Evolutionary conservation across 2,888 invertebrate species (phyloP), one percentile per base, ranked within the genome.

Genomic region (Agriopis leucophaearia): DNA sequence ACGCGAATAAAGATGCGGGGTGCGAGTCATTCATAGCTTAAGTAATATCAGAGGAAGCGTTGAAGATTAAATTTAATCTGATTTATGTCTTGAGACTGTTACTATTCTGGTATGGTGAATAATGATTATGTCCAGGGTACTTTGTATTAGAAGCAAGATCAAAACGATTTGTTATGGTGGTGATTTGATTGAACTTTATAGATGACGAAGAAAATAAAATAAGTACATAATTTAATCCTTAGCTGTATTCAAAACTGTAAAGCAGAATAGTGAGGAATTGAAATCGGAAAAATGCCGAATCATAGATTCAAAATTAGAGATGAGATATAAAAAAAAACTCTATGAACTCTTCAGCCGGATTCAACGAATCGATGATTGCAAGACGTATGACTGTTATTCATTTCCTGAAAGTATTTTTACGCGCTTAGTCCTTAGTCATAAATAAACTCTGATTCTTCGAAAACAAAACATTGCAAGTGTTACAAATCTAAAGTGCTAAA

Each of bases 231-330:
- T 27, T 27, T 27, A 27, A 27, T 27, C 27, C 27, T 27, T 27
- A 27, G 27, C 27, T 27, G 27, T 4, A 27, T 27, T 27, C 1
- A 27, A 27, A 27, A 27, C 27, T 27, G 4, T 27, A 27, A 27
- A 27, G 27, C 27, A 27, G 27, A 27, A 27, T 27, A 27, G 18
- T 27, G 18, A 27, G 18, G 18, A 27, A 27, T 27, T 27, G 3
- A 27, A 6, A 38, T 42, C 15, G 18, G 13, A 27, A 40, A 42
- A 42, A n/a, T 13, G 48, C 15, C 54, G 61, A 61, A 45, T 61
- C 61, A 61, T 44, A 40, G 16, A 54, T 45, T 54, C 13, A 52
- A 45, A 45, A 45, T 54, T 54, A 54, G 44, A 61, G 45, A 61
- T 61, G 44, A 61, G 16, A n/a, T n/a, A n/a, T n/a, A n/a, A n/a